These are phyloP conservation scores for Drosophila miranda DNA, from an alignment of 1,140 invertebrate species.

Conservation along the genomic window DNA sequence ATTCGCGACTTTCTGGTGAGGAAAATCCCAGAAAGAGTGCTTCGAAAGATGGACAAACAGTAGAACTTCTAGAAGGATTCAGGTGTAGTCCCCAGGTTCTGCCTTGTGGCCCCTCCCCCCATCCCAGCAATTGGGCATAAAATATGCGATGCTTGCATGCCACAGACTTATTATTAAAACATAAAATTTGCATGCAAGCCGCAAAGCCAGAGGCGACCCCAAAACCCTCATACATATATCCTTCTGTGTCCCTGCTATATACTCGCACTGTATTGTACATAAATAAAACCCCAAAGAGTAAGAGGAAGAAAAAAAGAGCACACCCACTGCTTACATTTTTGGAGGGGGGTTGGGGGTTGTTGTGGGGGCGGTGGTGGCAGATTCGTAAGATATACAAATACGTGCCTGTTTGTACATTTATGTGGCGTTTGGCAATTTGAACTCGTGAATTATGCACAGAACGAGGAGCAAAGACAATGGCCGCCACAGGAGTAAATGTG, in stretches of 20 bases:
- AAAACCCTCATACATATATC: constrained; percentile 18
- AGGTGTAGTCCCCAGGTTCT: constrained; percentile 9
- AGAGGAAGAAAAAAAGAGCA: constrained; percentile 16
- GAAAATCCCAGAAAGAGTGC: too few species aligned
- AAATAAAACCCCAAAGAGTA: not conserved
- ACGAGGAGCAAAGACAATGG: constrained; percentile 38
- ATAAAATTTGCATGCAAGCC: constrained; percentile 79
- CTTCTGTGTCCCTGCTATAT: not conserved
- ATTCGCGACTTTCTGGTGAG: too few species aligned
- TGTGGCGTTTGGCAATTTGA: constrained; percentile 61
- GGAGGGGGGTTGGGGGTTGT: too few species aligned
- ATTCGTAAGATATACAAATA: constrained; percentile 57
- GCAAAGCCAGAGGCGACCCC: constrained; percentile 44
- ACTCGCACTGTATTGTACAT: not conserved
- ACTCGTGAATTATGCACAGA: constrained; percentile 66
- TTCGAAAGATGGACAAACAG: not conserved
- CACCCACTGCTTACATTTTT: constrained; percentile 4
- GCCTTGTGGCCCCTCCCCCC: not conserved
- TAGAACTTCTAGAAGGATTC: not conserved
- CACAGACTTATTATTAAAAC: constrained; percentile 78
- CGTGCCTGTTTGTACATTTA: constrained; percentile 57
- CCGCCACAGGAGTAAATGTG: constrained; percentile 4
- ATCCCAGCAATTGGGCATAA: constrained; percentile 66
- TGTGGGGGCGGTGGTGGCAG: not conserved
- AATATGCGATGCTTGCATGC: constrained; percentile 77